Evolutionary conservation across 2,797 vertebrate species (phyloP), one percentile per base, ranked within the genome.

Genomic region (Lutjanus argentimaculatus): DNA sequence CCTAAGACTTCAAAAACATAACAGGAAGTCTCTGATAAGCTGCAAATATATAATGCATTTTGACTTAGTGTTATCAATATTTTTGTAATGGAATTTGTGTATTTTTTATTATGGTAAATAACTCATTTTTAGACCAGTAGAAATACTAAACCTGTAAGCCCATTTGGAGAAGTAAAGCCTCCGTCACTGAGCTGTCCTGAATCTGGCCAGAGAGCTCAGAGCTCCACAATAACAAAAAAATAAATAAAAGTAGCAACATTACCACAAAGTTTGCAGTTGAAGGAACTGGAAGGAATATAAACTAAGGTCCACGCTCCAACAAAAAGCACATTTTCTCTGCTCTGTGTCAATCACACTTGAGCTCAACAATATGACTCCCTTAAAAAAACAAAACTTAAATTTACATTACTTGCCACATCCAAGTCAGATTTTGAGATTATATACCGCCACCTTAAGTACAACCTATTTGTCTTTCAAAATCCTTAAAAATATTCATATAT

Each of bases 161-260:
- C 25, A 53, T 85, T 68, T 62, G 58, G 48, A 77, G 58, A 82
- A 59, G 74, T 68, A 84, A 65, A 82, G 63, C 76, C 75, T 79
- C 52, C 43, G 75, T 69, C 71, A 57, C 43, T 63, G 80, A 89
- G 78, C 77, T 67, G 72, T 48, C 84, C 61, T 79, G 77, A 87
- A 87, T 75, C 77, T 79, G 72, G 25, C 75, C 82, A 84, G 55
- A 83, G 75, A 83, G 58, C 67, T 86, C 74, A 64, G 36, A 75
- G 74, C 77, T 67, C 17, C 58, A 72, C 46, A 61, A 87, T 61
- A 77, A 67, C 9, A 52, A n/a, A 61, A 82, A 56, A 61, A 70
- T 2, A 62, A 55, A 57, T 52, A 46, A 55, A 5, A 71, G 53
- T 49, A 83, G 64, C 22, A 48, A 79, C 66, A 75, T 70, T 77